Evolutionary conservation across 2,113 vertebrate species (phyloP), one percentile per base, ranked within the genome.

Genomic region (Amblyornis subalaris): DNA sequence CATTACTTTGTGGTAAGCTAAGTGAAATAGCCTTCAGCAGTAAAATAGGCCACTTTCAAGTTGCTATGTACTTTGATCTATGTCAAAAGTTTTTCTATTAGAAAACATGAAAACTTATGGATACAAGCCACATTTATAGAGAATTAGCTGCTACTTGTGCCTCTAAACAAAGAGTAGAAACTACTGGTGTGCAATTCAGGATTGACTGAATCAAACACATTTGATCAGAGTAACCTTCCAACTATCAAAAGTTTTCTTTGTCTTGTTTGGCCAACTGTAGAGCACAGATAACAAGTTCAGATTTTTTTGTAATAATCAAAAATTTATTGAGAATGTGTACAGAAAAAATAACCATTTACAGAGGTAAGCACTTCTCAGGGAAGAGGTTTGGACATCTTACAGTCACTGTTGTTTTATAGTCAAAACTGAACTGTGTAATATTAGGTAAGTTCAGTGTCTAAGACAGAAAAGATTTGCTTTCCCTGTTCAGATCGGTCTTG

Each of bases 271-370:
- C 17, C 45, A 73, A 62, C 51, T 89, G 38, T 9, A 61, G 26
- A 88, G 33, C 58, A 96, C 61, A 93, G 85, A 79, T 35, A 57
- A 50, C 44, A 95, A 61, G 9, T 44, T 67, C 51, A 86, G 60
- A 70, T 57, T 58, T 76, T 92, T 83, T 85, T 62, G 89, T 97
- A 94, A 92, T 85, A 98, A 96, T 76, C 91, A 94, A 96, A 96
- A 93, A 76, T 98, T 97, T 97, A 98, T 97, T 98, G 85, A 96
- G 95, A 93, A 95, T 62, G 70, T 76, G 90, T 89, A 94, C 91
- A 95, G 97, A 97, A 96, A 93, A 96, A 96, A 88, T 55, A 93
- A 92, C 89, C 61, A 78, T 47, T 47, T 69, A 88, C 85, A 95
- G 64, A 96, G 24, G 55, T 83, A 93, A 40, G 65, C 36, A 77